Evolutionary conservation across 2,797 vertebrate species (phyloP), one percentile per base, ranked within the genome.

Genomic region (Brachymystax lenok): DNA sequence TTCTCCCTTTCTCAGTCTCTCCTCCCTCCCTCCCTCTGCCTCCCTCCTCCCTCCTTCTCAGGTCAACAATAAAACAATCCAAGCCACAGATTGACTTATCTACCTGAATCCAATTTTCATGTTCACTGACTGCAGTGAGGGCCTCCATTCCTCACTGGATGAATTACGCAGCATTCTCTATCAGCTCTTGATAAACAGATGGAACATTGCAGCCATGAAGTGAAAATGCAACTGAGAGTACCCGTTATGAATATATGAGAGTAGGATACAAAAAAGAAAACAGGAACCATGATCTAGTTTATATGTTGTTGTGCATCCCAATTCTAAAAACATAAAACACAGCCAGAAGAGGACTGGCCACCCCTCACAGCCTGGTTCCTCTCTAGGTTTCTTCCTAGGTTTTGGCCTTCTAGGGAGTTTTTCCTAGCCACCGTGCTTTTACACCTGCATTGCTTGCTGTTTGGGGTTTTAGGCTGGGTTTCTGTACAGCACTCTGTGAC

Each of bases 41-140:
- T 71, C 50, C 50, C 77, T 24, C 68, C 33, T 46, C 71, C 68
- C 76, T 75, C 69, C 64, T 84, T 85, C 84, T 86, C 86, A 86
- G 92, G 90, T 93, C 91, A 92, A 90, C 89, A 91, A 90, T 89
- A 89, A 91, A 90, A 90, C 88, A 89, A 92, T 92, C 88, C 84
- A 74, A 90, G 76, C 86, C 86, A 89, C 86, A 92, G 92, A 93
- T 92, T 93, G 90, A 93, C 91, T 94, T 94, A 93, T 94, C 91
- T 94, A 87, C 88, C 92, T 92, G 92, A 93, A 93, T 93, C 91
- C 93, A 94, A 93, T 93, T 93, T 94, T 93, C 91, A 91, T 93
- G 92, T 93, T 94, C 92, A 94, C 90, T 93, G 92, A 90, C 89
- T 93, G 89, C 91, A 91, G 89, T 91, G 91, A 93, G 91, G 81